Base-by-base conservation (phyloP, 2,797 vertebrate genomes). In the Tapera naevia region DNA sequence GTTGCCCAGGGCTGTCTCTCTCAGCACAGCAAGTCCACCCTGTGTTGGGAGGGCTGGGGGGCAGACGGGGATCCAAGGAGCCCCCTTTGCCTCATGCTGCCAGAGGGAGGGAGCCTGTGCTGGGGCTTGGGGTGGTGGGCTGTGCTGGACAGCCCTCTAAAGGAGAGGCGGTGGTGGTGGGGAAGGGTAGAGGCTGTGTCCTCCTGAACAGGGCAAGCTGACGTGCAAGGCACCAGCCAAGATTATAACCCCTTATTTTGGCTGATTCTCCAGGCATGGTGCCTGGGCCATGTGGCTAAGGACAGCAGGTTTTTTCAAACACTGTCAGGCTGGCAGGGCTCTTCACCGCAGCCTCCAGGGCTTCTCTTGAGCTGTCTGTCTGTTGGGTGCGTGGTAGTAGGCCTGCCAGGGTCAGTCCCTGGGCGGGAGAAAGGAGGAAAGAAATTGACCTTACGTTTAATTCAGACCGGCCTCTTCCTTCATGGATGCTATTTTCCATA, bases 281-380 rank as follows among this genome's bases (percentile, higher is more conserved):
- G 60, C 51, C 25, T 0, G 0, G 37, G n/a, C 50, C 19, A 18
- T 48, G 28, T 0, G 0, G n/a, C 45, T 75, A 15, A 15, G 43
- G 35, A 7, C 25, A 73, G 27, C 1, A 5, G 27, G 12, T 48
- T 51, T 71, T 73, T 22, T 17, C 48, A 11, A n/a, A 41, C 0
- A 7, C 56, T 5, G 5, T 65, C 28, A 22, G 53, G 15, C 33
- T 81, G 70, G 25, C 48, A 50, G 57, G 53, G 32, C 45, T 66
- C 32, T 27, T 58, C n/a, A 5, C 35, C 21, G 17, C 23, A 39
- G 61, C 57, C 35, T 71, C 58, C 15, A 22, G 12, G 37, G n/a
- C 39, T 87, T 84, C 41, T 78, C 56, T 11, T 46, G 30, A 27
- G 46, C 72, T 81, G 65, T 4, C 27, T 61, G 39, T 51, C 41